Evolutionary conservation across 2,888 invertebrate genomes (phyloP), one percentile per base, ranked within the genome.

Genomic region (Drosophila setosimentum): DNA sequence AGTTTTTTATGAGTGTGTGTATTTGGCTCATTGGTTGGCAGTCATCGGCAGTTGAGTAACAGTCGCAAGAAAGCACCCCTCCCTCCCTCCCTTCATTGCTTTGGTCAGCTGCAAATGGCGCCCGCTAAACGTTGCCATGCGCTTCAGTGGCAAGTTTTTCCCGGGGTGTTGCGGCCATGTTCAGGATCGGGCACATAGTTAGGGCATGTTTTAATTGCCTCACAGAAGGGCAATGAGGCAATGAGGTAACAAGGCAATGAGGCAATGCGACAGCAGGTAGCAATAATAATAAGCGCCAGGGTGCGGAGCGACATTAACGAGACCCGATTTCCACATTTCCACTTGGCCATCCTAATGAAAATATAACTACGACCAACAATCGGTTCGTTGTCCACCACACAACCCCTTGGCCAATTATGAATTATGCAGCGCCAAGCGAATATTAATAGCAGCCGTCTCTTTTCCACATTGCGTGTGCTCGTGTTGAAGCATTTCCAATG

Each of bases 81-180:
- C 35, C 42, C 30, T 18, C 37, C n/a, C 29, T 7, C 16, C 18
- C 16, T 10, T n/a, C n/a, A 5, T 5, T n/a, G 11, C 27, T n/a
- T 13, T 5, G 37, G 37, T 29, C 55, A 21, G 60, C 71, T 55
- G 73, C 70, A 82, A 88, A 90, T 91, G 90, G 90, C 78, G 82
- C 76, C 76, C 69, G 80, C 79, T 91, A 89, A 90, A 90, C 77
- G 83, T 66, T 87, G 80, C 78, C 83, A 78, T 83, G 84, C 88
- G 86, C 82, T 91, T 90, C 88, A 80, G 91, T 42, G 66, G 21
- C 48, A 51, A 53, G n/a, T n/a, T 37, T 40, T 27, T 71, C 80
- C 73, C 68, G 74, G 60, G 67, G 68, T 64, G 18, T 64, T 33
- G 37, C 74, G 69, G 83, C 89, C 87, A 89, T 87, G 72, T 68